Evolutionary conservation across 2,113 vertebrate genomes (phyloP).

Genomic region (Grantiella picta): DNA sequence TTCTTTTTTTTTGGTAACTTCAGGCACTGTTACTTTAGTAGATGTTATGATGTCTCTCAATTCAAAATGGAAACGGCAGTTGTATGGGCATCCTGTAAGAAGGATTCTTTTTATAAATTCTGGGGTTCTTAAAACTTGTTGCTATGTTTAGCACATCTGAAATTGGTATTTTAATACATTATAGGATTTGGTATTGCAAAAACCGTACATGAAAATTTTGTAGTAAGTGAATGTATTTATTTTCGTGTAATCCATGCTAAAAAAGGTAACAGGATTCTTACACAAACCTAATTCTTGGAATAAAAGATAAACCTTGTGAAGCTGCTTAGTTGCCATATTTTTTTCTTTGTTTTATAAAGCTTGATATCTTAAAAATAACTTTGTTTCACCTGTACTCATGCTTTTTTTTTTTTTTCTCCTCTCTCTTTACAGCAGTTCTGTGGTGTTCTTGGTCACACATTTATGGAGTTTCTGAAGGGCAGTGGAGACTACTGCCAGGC

Average conservation of each 20-base stretch:
- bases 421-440: slow-evolving; percentile 94
- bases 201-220: neutral
- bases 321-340: neutral
- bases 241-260: neutral
- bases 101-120: neutral
- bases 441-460: slow-evolving; percentile 99
- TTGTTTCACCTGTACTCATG: neutral
- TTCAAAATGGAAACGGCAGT: neutral
- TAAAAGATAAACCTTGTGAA: neutral
- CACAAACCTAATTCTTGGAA: neutral
- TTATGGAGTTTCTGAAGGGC: slow-evolving; percentile 99
- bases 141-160: neutral
- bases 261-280: neutral
- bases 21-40: neutral
- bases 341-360: neutral
- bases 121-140: neutral
- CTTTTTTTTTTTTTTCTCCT: neutral
- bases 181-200: neutral
- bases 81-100: neutral
- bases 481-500: slow-evolving; percentile 99
- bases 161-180: neutral
- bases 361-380: neutral
- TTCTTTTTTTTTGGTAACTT: neutral
- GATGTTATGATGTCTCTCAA: neutral
- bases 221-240: neutral